Evolutionary conservation across 2,113 vertebrate genomes (phyloP).

Genomic region (Hemiprocne comata): DNA sequence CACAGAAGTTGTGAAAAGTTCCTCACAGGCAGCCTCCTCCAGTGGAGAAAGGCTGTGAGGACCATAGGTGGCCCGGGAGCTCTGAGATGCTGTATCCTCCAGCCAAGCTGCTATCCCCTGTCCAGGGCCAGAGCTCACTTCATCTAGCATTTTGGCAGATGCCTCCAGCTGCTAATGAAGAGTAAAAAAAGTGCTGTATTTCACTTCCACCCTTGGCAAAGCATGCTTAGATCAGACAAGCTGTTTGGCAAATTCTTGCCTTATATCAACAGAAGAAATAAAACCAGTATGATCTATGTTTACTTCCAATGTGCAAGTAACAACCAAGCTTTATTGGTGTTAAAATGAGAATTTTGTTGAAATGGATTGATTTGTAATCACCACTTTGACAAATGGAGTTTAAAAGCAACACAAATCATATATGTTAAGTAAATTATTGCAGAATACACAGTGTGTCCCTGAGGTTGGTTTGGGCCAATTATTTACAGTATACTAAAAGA

Average conservation of each 20-base stretch:
- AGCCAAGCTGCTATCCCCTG: neutral
- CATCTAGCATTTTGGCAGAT: neutral
- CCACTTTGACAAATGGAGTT: neutral
- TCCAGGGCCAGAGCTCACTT: neutral
- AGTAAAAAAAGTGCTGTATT: neutral
- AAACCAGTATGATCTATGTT: neutral
- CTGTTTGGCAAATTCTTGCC: neutral
- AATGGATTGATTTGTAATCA: neutral
- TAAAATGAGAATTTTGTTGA: neutral
- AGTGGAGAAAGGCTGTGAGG: neutral
- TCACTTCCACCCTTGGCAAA: neutral
- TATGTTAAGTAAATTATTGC: neutral
- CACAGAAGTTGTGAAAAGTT: neutral
- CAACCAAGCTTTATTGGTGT: neutral
- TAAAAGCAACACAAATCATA: neutral
- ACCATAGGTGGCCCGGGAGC: too few relatives aligned
- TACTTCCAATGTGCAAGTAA: neutral
- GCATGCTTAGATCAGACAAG: neutral
- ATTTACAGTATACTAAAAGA: neutral
- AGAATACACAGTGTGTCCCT: neutral
- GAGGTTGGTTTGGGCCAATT: neutral
- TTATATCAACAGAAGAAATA: neutral
- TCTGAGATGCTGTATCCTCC: neutral
- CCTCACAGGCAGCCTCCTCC: neutral
- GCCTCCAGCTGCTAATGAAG: neutral